These are phyloP conservation scores for Hestina assimilis DNA, from an alignment of 1,140 invertebrate genomes.

Conservation along the genomic window DNA sequence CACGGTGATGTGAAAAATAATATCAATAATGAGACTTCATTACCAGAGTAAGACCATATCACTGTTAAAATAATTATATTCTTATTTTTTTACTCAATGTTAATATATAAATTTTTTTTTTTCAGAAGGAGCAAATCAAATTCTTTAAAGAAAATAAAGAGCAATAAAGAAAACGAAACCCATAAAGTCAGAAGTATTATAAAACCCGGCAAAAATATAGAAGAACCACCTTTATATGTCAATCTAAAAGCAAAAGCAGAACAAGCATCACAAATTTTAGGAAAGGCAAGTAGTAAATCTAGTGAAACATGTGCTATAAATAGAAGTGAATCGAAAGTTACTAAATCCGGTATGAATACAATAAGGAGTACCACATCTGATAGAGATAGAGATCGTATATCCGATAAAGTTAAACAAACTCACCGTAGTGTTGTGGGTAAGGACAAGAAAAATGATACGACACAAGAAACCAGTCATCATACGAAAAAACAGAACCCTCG, in stretches of 20 bases:
- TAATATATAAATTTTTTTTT: conserved; percentile 1
- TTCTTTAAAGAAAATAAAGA: conserved; percentile 9
- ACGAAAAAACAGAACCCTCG: conserved; percentile 10
- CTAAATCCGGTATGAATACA: not conserved
- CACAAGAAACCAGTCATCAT: conserved; percentile 1
- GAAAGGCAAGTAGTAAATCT: not conserved
- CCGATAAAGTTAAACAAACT: conserved; percentile 4
- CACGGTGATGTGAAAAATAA: not conserved
- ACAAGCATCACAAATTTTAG: not conserved
- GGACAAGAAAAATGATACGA: conserved; percentile 8
- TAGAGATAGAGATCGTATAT: not conserved
- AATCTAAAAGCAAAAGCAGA: conserved; percentile 10
- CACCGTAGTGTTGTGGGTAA: not conserved
- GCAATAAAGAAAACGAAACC: conserved; percentile 18
- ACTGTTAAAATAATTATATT: not conserved
- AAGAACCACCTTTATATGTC: conserved; percentile 14
- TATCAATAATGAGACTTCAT: not conserved
- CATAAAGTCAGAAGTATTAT: not conserved
- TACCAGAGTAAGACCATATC: not conserved
- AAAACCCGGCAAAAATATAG: conserved; percentile 2
- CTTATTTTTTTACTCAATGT: not conserved
- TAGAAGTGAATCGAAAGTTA: conserved; percentile 2
- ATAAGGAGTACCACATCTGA: not conserved
- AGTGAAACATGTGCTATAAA: not conserved
- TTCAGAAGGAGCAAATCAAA: conserved; percentile 4